Evolutionary conservation across 1,140 invertebrate genomes (phyloP).

Genomic region (Drosophila funebris): DNA sequence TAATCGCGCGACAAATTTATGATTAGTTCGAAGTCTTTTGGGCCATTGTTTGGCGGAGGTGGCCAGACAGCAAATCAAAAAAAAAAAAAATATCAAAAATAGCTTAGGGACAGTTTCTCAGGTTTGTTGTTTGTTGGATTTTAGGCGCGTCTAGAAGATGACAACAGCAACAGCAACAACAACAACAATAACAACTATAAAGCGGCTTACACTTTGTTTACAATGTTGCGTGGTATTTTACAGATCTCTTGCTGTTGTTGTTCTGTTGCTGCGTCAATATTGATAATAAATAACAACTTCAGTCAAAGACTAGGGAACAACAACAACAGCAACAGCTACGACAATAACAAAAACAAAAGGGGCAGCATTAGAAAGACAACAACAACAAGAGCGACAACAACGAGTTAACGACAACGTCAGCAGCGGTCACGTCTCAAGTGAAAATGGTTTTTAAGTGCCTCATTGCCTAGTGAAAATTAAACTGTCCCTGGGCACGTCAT

Average conservation of each 20-base stretch:
- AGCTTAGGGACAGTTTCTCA: slow-evolving; percentile 56
- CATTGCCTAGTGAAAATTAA: slow-evolving; percentile 78
- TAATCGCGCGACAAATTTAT: slow-evolving; percentile 80
- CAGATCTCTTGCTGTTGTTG: slow-evolving; percentile 50
- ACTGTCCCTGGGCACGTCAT: slow-evolving; percentile 79
- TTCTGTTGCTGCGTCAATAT: slow-evolving; percentile 69
- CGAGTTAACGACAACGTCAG: slow-evolving; percentile 54
- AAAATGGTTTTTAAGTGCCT: slow-evolving; percentile 80
- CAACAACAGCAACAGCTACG: slow-evolving; percentile 28
- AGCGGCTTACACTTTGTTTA: slow-evolving; percentile 82
- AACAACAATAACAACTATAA: slow-evolving; percentile 38
- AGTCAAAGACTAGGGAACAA: slow-evolving; percentile 1
- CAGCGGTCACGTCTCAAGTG: slow-evolving; percentile 79
- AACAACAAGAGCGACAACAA: slow-evolving; percentile 32
- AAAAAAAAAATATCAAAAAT: slow-evolving; percentile 55
- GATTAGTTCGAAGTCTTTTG: slow-evolving; percentile 58
- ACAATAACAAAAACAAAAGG: slow-evolving; percentile 37
- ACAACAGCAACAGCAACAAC: slow-evolving; percentile 38
- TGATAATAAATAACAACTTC: slow-evolving; percentile 77
- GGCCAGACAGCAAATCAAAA: slow-evolving; percentile 47
- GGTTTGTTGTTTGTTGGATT: slow-evolving; percentile 38
- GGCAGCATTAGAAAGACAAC: slow-evolving; percentile 41
- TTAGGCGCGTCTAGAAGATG: slow-evolving; percentile 51
- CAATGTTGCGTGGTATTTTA: slow-evolving; percentile 80
- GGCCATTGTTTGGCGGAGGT: slow-evolving; percentile 36